Evolutionary conservation across 2,888 invertebrate genomes (phyloP), one percentile per base, ranked within the genome.

Genomic region (Lypha dubia): DNA sequence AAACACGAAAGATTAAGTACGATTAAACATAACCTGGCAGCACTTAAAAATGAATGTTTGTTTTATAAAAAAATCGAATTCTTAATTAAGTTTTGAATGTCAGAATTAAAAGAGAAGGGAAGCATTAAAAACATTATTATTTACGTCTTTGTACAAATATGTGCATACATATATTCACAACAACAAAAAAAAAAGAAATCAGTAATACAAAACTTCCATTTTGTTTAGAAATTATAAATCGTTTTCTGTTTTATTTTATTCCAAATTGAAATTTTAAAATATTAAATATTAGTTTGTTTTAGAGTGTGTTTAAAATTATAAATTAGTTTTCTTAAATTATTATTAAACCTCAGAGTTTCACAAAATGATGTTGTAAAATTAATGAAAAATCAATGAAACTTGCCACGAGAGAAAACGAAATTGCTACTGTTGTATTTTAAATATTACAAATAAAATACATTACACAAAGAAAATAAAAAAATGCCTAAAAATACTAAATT

Each of bases 311-410:
- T 53, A 28, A 6, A 32, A 17, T 49, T 22, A 6, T 35, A 35
- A n/a, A 41, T 9, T 17, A 24, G 0, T 41, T 17, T 4, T 28
- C 41, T 41, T 41, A 7, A 49, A 35, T 58, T 28, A 65, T 28
- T 17, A 22, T 38, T 13, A 44, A 63, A 63, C 44, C 15, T 74
- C 44, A 51, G 71, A 60, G 65, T 76, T 67, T 79, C 60, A 68
- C 44, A 35, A 75, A 79, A 63, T 71, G 75, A 71, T 76, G 76
- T 56, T 76, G 67, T 53, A 46, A 56, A 35, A 44, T 62, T 51
- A 24, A 60, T 60, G 3, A 38, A 75, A 62, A 60, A 8, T 13
- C 22, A 38, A 60, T 3, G 20, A 24, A 38, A 68, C 8, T 44
- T 24, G 35, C 6, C 32, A 20, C 3, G 4, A 60, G 22, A 56